phyloP scores from a whole-genome alignment of 2,888 invertebrate species.

The Pheosia tremula region DNA sequence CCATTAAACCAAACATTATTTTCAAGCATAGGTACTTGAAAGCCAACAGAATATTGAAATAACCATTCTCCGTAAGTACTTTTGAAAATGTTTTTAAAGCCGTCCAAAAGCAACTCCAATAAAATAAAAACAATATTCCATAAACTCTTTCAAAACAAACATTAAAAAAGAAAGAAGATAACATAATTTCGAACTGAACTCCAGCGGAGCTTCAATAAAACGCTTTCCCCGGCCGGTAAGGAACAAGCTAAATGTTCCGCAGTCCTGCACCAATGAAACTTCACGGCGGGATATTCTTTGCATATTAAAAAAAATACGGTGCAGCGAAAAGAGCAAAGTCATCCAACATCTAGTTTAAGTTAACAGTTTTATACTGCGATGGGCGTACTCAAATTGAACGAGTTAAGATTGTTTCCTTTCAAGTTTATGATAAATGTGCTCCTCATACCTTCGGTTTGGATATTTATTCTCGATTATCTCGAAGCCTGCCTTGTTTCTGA shows the following conservation, averaged over 20 bases:
- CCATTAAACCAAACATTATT: too few relatives aligned
- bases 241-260: conserved; percentile 1
- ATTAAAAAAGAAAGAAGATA: conserved; percentile 5
- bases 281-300: conserved; percentile 5
- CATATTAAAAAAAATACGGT: conserved; percentile 2
- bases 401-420: conserved; percentile 15
- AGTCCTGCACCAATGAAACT: conserved; percentile 14
- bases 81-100: conserved; percentile 18
- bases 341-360: conserved; percentile 30
- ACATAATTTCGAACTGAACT: conserved; percentile 7
- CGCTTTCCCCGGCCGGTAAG: conserved; percentile 1
- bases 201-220: conserved; percentile 3
- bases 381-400: conserved; percentile 23
- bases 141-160: not conserved
- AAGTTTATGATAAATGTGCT: conserved; percentile 35
- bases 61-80: too few relatives aligned
- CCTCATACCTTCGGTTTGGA: not conserved
- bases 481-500: conserved; percentile 9
- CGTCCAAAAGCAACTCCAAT: conserved; percentile 28
- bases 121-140: conserved; percentile 23
- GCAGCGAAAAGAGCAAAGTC: conserved; percentile 26
- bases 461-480: conserved; percentile 16
- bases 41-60: too few relatives aligned
- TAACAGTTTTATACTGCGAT: conserved; percentile 29
- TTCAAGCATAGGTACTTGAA: too few relatives aligned